Evolutionary conservation across 2,888 invertebrate genomes (phyloP).

Genomic region (Callosobruchus maculatus): DNA sequence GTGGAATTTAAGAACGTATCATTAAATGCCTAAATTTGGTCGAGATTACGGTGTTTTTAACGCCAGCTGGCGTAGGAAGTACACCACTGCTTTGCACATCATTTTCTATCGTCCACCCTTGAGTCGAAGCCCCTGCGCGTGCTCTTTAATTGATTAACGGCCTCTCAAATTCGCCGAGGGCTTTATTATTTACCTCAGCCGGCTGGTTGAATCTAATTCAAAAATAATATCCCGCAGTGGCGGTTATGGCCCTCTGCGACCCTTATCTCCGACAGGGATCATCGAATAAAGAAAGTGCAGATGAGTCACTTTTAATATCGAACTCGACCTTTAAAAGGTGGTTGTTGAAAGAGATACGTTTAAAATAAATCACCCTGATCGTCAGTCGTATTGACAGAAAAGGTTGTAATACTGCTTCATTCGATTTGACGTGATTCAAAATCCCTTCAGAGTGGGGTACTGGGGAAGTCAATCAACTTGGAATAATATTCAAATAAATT

Average conservation of each 20-base stretch:
- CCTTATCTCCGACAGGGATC: neutral
- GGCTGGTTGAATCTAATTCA: neutral
- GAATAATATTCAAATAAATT: no score
- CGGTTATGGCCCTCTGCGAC: neutral
- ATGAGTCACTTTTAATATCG: neutral
- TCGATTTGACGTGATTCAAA: no score
- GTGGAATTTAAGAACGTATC: no score
- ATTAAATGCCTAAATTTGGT: no score
- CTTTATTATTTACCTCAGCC: neutral
- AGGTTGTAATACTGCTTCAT: no score
- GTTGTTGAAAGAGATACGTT: neutral
- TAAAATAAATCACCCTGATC: no score
- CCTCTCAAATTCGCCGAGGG: neutral
- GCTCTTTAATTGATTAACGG: neutral
- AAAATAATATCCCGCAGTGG: neutral
- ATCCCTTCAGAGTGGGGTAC: no score
- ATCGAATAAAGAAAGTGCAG: neutral
- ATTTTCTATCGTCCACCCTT: neutral
- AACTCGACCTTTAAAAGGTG: neutral
- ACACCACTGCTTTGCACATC: no score
- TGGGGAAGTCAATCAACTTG: no score
- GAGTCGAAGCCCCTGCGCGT: neutral
- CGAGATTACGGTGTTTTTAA: no score
- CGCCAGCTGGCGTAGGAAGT: no score
- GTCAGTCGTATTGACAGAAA: no score